phyloP scores from a whole-genome alignment of 2,113 vertebrate species.

The Egretta garzetta region DNA sequence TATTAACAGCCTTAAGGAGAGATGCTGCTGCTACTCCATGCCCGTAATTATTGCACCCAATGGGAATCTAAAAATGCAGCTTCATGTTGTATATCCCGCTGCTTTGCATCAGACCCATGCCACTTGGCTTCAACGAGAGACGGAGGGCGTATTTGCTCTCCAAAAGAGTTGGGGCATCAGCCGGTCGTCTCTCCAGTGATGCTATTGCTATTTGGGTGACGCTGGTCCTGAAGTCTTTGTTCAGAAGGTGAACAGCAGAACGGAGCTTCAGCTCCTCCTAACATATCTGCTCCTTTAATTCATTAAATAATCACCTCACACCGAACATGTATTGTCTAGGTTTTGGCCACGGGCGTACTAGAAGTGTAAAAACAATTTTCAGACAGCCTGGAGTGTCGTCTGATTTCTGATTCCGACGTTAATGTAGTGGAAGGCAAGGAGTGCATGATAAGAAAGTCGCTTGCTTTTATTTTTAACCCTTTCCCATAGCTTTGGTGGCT shows the following conservation, averaged over 20 bases:
- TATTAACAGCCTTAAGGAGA: constrained; percentile 20
- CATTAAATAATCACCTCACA: constrained; percentile 60
- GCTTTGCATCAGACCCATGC: background rate
- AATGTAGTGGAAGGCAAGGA: constrained; percentile 36
- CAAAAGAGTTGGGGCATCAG: background rate
- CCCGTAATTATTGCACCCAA: background rate
- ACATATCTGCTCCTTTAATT: constrained; percentile 56
- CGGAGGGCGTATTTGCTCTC: background rate
- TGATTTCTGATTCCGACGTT: constrained; percentile 18
- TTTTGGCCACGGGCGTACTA: constrained; percentile 1
- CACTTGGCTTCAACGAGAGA: background rate
- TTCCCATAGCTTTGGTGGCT: background rate
- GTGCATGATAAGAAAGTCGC: constrained; percentile 19
- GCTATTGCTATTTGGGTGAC: background rate
- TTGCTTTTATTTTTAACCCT: constrained; percentile 49
- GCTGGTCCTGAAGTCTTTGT: constrained; percentile 18
- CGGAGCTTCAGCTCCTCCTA: constrained; percentile 24
- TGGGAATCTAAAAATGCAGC: background rate
- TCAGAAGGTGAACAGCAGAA: constrained; percentile 14
- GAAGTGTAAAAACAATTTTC: constrained; percentile 24
- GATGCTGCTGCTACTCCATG: background rate
- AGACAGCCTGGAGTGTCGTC: constrained; percentile 25
- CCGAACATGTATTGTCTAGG: background rate
- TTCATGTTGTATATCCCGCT: background rate
- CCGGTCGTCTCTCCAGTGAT: background rate